Evolutionary conservation across 2,113 vertebrate genomes (phyloP).

Genomic region (Pithys albifrons): DNA sequence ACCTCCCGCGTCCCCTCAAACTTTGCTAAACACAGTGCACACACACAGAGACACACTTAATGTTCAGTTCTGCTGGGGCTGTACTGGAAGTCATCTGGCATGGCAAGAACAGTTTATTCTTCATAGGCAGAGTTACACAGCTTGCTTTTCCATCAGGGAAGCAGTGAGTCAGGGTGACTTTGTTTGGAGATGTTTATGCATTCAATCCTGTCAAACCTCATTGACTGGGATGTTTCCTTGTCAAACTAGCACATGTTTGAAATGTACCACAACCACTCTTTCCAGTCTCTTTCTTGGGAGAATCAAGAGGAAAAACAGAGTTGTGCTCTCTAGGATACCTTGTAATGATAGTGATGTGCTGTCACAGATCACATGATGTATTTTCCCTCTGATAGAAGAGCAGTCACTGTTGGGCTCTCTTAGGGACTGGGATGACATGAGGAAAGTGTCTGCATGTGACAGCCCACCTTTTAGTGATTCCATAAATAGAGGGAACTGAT

Average conservation of each 20-base stretch:
- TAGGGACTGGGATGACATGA: background rate
- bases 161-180: constrained; percentile 15
- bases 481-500: background rate
- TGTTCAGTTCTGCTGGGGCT: background rate
- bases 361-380: too few species aligned
- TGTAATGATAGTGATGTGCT: background rate
- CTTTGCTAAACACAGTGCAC: background rate
- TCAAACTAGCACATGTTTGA: background rate
- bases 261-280: background rate
- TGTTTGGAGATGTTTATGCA: constrained; percentile 22
- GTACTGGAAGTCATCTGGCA: background rate
- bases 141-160: background rate
- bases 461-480: background rate
- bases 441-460: background rate
- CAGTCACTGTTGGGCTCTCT: background rate
- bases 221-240: background rate
- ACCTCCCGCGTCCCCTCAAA: background rate
- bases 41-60: background rate
- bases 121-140: background rate
- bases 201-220: background rate
- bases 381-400: background rate
- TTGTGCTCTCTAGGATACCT: background rate
- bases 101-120: background rate
- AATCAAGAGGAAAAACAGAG: background rate
- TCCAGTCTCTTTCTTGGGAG: background rate